Base-by-base conservation (phyloP, 2,888 invertebrate species). In the Siphlonurus alternatus region DNA sequence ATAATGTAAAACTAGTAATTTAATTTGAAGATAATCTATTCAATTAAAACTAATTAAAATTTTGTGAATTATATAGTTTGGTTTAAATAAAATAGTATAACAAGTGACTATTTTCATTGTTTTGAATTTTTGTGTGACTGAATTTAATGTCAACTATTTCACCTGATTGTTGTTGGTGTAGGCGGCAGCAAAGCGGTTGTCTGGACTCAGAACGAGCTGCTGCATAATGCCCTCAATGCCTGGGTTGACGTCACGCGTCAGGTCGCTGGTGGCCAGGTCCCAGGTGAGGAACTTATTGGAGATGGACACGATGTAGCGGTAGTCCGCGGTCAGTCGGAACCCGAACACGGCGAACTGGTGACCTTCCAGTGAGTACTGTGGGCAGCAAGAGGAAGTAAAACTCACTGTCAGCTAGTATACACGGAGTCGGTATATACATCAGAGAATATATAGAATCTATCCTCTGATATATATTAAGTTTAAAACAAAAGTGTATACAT, bases 331-430 rank as follows among this genome's bases (percentile, higher is more conserved):
- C 24, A 96, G 75, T 15, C 89, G 87, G 74, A 94, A 92, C 1
- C 89, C 93, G 75, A 96, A 96, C 0, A 96, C 93, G 0, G 97
- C 98, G 73, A 98, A 99, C 73, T 94, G 95, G 76, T 99, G 98
- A 0, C 97, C 98, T 78, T 98, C 98, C 59, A 98, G 77, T 0
- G 97, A 97, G 74, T 95, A 98, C 88, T 92, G 76, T 3, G 77
- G 78, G 15, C 38, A 38, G n/a, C n/a, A n/a, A n/a, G n/a, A n/a
- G n/a, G n/a, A n/a, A n/a, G n/a, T n/a, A n/a, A n/a, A n/a, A n/a
- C n/a, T n/a, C n/a, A n/a, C n/a, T n/a, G n/a, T n/a, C n/a, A n/a
- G n/a, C n/a, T n/a, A n/a, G n/a, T n/a, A n/a, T n/a, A n/a, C n/a
- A n/a, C n/a, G n/a, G n/a, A n/a, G n/a, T n/a, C n/a, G n/a, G n/a